Evolutionary conservation across 2,888 invertebrate genomes (phyloP).

Genomic region (Microchrysa polita): DNA sequence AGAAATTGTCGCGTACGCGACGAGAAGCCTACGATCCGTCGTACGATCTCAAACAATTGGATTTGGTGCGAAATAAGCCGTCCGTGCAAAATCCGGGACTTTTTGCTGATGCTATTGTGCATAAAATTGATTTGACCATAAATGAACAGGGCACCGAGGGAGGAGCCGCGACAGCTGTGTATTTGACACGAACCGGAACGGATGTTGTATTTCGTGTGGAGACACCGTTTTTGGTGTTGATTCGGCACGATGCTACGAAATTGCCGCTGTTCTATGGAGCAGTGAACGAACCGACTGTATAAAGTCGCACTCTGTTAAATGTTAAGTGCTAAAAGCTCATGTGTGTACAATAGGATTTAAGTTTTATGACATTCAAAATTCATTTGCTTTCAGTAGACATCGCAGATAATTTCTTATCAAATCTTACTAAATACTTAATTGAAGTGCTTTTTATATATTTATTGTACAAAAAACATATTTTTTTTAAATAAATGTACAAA

Average conservation of each 20-base stretch:
- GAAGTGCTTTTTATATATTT: constrained; percentile 6
- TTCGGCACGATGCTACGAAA: constrained; percentile 71
- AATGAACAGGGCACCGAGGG: constrained; percentile 75
- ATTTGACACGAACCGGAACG: constrained; percentile 68
- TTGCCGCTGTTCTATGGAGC: constrained; percentile 75
- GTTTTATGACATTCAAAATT: background rate
- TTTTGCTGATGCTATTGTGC: constrained; percentile 70
- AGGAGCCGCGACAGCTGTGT: constrained; percentile 70
- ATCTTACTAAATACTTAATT: background rate
- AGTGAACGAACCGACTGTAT: constrained; percentile 66
- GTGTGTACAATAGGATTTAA: constrained; percentile 1
- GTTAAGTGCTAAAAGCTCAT: constrained; percentile 6
- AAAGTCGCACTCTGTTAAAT: background rate
- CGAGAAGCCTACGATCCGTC: constrained; percentile 47
- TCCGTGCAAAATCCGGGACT: constrained; percentile 62
- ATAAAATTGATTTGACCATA: constrained; percentile 71
- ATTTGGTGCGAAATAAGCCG: constrained; percentile 47
- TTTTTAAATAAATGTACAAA: background rate
- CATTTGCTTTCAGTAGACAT: background rate
- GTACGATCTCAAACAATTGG: constrained; percentile 50
- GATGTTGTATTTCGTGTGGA: constrained; percentile 67
- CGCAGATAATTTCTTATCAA: background rate
- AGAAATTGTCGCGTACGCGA: constrained; percentile 51
- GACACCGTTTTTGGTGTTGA: constrained; percentile 75
- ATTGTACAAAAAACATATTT: background rate